Conservation (phyloP, 2,888 invertebrate species). For the Lacanobia oleracea region DNA sequence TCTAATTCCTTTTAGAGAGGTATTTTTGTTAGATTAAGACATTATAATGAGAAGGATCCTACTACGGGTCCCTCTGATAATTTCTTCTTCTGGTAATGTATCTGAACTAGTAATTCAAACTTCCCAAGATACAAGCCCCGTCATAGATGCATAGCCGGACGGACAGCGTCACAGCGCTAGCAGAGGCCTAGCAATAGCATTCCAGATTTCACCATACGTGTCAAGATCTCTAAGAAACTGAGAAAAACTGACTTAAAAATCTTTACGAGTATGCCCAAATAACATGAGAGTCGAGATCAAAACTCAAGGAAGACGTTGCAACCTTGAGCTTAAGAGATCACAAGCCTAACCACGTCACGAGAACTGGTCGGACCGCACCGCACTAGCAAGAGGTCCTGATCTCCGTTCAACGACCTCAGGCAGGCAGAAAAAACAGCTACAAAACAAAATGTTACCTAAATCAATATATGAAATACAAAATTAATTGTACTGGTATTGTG, state of each 20-base stretch:
- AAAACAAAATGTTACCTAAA: slow-evolving; percentile 29
- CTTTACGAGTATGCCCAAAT: neutral
- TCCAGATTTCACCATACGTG: neutral
- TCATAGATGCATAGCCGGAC: neutral
- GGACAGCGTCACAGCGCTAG: too few species aligned
- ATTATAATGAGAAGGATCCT: too few species aligned
- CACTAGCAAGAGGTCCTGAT: slow-evolving; percentile 41
- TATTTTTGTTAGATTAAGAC: too few species aligned
- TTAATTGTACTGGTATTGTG: neutral
- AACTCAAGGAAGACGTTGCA: slow-evolving; percentile 27
- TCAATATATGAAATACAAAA: slow-evolving; percentile 14
- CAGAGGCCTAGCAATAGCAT: neutral
- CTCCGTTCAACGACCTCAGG: slow-evolving; percentile 44
- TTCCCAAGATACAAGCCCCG: neutral
- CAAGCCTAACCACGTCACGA: slow-evolving; percentile 43
- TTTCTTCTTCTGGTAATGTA: too few species aligned
- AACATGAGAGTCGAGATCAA: slow-evolving; percentile 10
- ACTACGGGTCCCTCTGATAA: too few species aligned
- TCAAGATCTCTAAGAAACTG: neutral
- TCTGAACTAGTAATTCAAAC: too few species aligned
- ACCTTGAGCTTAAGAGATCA: slow-evolving; percentile 52
- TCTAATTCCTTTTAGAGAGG: too few species aligned
- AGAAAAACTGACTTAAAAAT: neutral
- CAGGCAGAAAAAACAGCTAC: slow-evolving; percentile 24
- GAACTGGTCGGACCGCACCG: slow-evolving; percentile 34